Evolutionary conservation across 2,113 vertebrate species (phyloP).

Genomic region (Salvelinus fontinalis): DNA sequence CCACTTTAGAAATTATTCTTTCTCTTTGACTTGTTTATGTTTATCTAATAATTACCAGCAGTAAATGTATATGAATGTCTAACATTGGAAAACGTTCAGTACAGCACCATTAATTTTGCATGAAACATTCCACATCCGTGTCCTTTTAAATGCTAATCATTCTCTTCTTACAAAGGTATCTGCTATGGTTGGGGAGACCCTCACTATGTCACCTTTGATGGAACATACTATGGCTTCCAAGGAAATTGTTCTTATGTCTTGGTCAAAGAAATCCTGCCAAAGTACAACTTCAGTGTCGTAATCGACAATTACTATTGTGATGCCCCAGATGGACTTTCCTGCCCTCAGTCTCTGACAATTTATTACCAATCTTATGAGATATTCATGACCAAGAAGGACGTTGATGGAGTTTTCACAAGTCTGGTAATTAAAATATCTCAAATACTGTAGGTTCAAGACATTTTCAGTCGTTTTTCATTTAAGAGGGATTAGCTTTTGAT

Average conservation of each 20-base stretch:
- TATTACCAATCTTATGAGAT: conserved; percentile 66
- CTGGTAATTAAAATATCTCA: conserved; percentile 58
- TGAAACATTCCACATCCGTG: not conserved
- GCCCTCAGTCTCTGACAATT: conserved; percentile 70
- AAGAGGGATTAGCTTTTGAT: too few relatives aligned
- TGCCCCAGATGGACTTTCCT: conserved; percentile 32
- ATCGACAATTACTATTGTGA: conserved; percentile 57
- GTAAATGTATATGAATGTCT: too few relatives aligned
- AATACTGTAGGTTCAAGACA: too few relatives aligned
- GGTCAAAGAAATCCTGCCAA: conserved; percentile 71
- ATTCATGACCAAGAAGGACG: conserved; percentile 57
- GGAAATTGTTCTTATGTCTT: conserved; percentile 78
- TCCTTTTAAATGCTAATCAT: not conserved
- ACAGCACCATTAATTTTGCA: not conserved
- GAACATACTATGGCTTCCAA: conserved; percentile 73
- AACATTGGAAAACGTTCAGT: too few relatives aligned
- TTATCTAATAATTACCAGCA: not conserved
- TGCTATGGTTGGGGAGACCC: conserved; percentile 76
- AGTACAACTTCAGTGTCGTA: conserved; percentile 64
- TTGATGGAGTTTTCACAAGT: conserved; percentile 30
- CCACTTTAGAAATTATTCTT: not conserved
- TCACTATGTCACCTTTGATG: conserved; percentile 80
- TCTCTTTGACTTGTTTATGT: not conserved
- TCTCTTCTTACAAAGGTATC: conserved; percentile 62
- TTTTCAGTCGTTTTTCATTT: too few relatives aligned